Conservation (phyloP, 1,140 invertebrate genomes). For the Polypedilum vanderplanki region DNA sequence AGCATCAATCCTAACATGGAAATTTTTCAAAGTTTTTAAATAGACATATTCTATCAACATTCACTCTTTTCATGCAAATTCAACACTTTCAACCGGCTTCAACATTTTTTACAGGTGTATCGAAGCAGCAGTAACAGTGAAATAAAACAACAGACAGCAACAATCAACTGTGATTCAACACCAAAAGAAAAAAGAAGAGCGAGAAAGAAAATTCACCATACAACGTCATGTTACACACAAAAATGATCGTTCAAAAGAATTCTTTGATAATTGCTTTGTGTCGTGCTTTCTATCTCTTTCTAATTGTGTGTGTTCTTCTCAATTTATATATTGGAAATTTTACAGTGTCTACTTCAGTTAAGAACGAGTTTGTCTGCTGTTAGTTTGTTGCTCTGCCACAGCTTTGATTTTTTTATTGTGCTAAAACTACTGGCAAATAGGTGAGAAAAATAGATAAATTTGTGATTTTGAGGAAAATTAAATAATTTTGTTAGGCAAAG, state of each 20-base stretch:
- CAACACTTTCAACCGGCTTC: no score
- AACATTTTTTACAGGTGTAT: no score
- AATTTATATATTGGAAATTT: no score
- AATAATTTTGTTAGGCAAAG: neutral
- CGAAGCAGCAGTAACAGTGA: no score
- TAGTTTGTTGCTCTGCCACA: neutral
- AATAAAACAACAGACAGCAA: no score
- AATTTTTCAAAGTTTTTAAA: neutral
- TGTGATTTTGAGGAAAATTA: neutral
- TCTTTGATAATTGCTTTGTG: slow-evolving; percentile 7
- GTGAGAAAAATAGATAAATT: neutral
- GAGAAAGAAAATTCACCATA: neutral
- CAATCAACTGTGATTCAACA: no score
- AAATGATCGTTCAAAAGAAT: slow-evolving; percentile 1
- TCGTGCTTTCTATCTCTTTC: slow-evolving; percentile 11
- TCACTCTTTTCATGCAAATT: no score
- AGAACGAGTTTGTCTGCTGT: neutral
- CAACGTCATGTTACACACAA: neutral
- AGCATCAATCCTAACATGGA: neutral
- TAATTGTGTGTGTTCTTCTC: slow-evolving; percentile 3
- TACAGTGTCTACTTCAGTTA: neutral
- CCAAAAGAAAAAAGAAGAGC: neutral
- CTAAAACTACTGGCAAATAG: neutral
- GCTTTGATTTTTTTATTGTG: neutral
- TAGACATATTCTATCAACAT: no score